Percentiles rank a stretch among this genome's conserved stretches.
These are phyloP conservation scores for Clitarchus hookeri DNA, from an alignment of 2,888 invertebrate species.

Conservation along the genomic window DNA sequence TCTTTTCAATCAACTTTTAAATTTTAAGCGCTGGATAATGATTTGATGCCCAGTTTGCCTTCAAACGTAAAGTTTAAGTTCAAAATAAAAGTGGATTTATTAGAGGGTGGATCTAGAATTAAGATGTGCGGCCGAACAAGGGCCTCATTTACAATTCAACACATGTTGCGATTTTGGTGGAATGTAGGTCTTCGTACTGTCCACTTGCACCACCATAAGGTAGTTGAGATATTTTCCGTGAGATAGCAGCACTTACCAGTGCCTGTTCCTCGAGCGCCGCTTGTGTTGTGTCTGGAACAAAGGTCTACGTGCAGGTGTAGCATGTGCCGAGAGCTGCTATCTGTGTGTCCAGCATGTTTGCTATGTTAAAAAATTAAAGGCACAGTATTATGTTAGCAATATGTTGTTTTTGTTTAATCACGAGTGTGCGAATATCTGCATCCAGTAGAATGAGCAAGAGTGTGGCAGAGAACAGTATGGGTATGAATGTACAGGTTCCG, in stretches of 20 bases:
- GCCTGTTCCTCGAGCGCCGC: not conserved
- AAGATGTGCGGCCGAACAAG: not conserved
- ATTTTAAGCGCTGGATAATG: no score
- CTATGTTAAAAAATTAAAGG: not conserved
- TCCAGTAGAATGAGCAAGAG: not conserved
- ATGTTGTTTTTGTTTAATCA: not conserved
- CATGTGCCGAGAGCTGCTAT: not conserved
- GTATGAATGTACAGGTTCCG: not conserved
- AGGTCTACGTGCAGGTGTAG: not conserved
- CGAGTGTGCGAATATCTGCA: not conserved
- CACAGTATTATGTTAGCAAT: not conserved
- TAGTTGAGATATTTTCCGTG: not conserved
- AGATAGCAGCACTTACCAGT: not conserved
- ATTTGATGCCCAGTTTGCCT: no score
- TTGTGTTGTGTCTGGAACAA: constrained; percentile 3
- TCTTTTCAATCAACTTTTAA: no score
- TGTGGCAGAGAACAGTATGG: not conserved
- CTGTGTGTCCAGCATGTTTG: not conserved
- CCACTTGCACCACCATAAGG: not conserved
- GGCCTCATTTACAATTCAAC: not conserved
- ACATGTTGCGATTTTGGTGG: not conserved
- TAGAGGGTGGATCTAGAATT: not conserved
- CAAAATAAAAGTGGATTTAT: no score
- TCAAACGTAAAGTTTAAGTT: no score
- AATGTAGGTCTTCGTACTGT: not conserved